Evolutionary conservation across 37 sponge, comb jelly and placozoan genomes (phyloP).

Genomic region (Chondrosia reniformis): DNA sequence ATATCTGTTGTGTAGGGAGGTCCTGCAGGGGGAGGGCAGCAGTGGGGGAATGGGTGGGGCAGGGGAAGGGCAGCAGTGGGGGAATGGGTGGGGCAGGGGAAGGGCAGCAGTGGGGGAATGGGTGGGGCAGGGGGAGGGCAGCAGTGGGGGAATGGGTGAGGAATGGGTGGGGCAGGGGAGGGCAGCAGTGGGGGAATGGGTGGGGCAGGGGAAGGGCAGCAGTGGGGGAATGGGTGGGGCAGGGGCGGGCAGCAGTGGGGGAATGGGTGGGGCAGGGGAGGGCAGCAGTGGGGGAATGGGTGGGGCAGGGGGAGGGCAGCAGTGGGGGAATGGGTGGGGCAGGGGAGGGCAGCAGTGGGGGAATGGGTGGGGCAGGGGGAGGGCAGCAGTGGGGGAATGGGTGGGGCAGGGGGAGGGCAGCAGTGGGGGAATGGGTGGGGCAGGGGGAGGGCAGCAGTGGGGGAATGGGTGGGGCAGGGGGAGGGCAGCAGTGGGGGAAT

Average conservation of each 20-base stretch:
- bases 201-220: background rate
- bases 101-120: background rate
- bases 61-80: no score
- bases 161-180: background rate
- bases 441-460: background rate
- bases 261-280: background rate
- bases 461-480: background rate
- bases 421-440: background rate
- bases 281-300: background rate
- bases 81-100: no score
- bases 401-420: background rate
- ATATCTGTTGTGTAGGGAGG: slow-evolving; percentile 97
- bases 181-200: background rate
- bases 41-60: background rate
- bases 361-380: background rate
- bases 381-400: background rate
- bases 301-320: background rate
- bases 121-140: background rate
- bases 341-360: background rate
- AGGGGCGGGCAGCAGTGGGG: background rate
- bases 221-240: background rate
- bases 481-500: background rate
- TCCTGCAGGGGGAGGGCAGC: slow-evolving; percentile 71
- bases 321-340: background rate
- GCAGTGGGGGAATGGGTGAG: background rate